Evolutionary conservation across 1,140 invertebrate genomes (phyloP).

Genomic region (Littorina saxatilis): DNA sequence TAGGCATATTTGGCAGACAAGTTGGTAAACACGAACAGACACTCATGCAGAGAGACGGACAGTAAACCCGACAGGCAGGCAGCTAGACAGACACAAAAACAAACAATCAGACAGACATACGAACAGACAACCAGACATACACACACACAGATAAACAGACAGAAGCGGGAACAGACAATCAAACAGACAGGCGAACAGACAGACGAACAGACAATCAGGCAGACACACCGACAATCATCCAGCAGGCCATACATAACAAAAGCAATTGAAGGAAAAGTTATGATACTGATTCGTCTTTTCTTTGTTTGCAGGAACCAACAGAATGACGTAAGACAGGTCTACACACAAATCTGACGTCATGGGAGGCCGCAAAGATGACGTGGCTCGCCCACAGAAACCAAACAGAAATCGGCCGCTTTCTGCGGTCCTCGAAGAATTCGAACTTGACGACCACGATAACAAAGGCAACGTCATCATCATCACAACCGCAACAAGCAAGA

Average conservation of each 20-base stretch:
- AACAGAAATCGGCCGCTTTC: slow-evolving; percentile 22
- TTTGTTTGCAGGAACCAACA: background rate
- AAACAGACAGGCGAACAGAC: background rate
- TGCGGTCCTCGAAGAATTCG: slow-evolving; percentile 30
- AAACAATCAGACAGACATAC: background rate
- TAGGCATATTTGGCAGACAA: too few species aligned
- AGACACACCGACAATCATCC: background rate
- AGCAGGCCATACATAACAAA: background rate
- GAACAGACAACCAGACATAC: background rate
- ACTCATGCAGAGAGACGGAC: too few species aligned
- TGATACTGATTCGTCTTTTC: background rate
- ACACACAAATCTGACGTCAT: background rate
- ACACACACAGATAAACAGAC: background rate
- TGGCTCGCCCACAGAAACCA: background rate
- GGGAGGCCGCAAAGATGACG: slow-evolving; percentile 35
- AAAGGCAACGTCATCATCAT: slow-evolving; percentile 5
- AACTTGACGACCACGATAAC: background rate
- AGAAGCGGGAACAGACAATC: background rate
- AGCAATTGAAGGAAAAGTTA: background rate
- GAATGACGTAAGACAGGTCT: background rate
- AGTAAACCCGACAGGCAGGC: background rate
- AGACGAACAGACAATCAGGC: too few species aligned
- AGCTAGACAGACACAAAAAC: background rate
- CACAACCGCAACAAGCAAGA: slow-evolving; percentile 1
- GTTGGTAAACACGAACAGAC: too few species aligned